phyloP scores from a whole-genome alignment of 1,140 invertebrate genomes.

The Lamellibrachia luymesi region DNA sequence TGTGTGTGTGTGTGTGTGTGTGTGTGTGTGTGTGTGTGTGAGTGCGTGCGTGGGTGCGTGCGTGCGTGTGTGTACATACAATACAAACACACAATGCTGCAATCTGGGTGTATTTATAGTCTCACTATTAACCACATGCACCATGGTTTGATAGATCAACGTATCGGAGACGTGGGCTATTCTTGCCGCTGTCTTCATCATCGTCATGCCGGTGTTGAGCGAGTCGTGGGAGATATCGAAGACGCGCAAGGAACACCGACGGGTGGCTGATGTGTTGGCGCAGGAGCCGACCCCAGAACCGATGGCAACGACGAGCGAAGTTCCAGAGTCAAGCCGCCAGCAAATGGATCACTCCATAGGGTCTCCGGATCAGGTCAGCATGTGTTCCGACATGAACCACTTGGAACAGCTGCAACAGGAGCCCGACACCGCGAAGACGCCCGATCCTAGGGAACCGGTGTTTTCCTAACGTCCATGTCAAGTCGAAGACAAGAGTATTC shows the following conservation, averaged over 20 bases:
- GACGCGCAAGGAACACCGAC: slow-evolving; percentile 9
- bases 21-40: not conserved
- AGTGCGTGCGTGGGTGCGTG: not conserved
- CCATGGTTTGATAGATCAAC: slow-evolving; percentile 33
- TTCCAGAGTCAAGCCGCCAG: not conserved
- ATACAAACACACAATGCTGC: not conserved
- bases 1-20: not conserved
- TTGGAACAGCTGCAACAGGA: not conserved
- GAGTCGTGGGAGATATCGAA: slow-evolving; percentile 32
- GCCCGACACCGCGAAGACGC: not conserved
- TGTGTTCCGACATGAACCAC: not conserved
- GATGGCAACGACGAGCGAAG: not conserved
- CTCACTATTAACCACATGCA: not conserved
- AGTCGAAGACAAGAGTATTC: not conserved
- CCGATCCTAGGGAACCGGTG: not conserved
- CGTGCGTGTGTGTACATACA: not conserved
- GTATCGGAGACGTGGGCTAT: slow-evolving; percentile 40
- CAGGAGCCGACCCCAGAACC: not conserved
- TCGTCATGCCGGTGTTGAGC: slow-evolving; percentile 40
- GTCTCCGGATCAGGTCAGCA: not conserved
- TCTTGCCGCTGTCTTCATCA: slow-evolving; percentile 41
- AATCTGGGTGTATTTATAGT: not conserved
- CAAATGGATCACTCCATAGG: not conserved
- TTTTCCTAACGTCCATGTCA: not conserved
- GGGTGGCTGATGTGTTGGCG: not conserved